phyloP scores from a whole-genome alignment of 2,888 invertebrate genomes.

The Cataglyphis albicans region DNA sequence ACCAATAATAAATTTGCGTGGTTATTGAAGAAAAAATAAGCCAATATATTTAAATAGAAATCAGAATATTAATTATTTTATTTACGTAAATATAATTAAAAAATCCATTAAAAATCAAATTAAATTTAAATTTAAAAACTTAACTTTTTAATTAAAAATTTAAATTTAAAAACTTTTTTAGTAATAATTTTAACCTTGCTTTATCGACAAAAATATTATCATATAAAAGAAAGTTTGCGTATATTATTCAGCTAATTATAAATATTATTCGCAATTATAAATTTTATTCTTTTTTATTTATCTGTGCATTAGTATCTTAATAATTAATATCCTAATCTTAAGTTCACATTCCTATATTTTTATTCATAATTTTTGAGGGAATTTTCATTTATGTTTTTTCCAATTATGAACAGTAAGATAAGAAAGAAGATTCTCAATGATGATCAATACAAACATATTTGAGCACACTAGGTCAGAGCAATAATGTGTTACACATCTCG shows the following conservation, averaged over 20 bases:
- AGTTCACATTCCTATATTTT: not conserved
- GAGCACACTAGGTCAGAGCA: conserved; percentile 59
- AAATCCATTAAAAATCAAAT: not conserved
- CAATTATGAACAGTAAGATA: not conserved
- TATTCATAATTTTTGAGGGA: not conserved
- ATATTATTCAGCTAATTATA: not conserved
- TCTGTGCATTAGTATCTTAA: not conserved
- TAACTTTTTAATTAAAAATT: not conserved
- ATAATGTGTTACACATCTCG: conserved; percentile 56
- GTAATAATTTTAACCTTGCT: not conserved
- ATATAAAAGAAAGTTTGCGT: not conserved
- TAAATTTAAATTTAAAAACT: not conserved
- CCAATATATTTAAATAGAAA: not conserved
- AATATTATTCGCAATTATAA: not conserved
- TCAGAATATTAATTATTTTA: not conserved
- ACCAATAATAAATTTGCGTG: not conserved
- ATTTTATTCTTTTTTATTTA: not conserved
- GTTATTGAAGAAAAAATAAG: not conserved
- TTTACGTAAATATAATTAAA: not conserved
- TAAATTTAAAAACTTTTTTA: not conserved
- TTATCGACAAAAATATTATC: not conserved
- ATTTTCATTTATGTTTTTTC: not conserved
- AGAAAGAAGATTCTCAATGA: not conserved
- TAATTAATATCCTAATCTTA: not conserved
- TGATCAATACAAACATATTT: conserved; percentile 38